A percentile compares a stretch with the other conserved stretches of the same genome.
Conservation (phyloP, 2,797 vertebrate species). For the Poecilia velifera region DNA sequence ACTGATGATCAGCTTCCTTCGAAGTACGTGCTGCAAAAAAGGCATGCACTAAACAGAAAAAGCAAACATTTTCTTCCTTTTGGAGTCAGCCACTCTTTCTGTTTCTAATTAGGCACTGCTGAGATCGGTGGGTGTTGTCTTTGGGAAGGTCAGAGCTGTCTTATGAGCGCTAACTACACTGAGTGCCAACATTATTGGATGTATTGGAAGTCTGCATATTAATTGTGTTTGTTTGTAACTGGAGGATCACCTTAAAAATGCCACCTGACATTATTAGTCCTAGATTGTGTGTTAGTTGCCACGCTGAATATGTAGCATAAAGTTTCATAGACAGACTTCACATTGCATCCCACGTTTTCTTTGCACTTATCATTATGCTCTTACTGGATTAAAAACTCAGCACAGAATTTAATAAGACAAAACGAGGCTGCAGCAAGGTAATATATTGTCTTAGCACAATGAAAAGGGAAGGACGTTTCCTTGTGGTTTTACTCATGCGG, state of each 20-base stretch:
- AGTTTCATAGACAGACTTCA: slow-evolving; percentile 5
- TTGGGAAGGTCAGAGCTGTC: slow-evolving; percentile 65
- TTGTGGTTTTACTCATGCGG: slow-evolving; percentile 17
- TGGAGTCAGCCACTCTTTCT: not conserved
- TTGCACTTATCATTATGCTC: slow-evolving; percentile 49
- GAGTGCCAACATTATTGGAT: not conserved
- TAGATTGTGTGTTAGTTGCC: not conserved
- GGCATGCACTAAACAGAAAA: not conserved
- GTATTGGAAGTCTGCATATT: not conserved
- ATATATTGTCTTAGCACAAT: slow-evolving; percentile 44
- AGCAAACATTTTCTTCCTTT: not conserved
- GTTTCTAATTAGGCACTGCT: slow-evolving; percentile 7
- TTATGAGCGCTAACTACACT: slow-evolving; percentile 4
- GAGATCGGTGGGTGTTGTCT: slow-evolving; percentile 36
- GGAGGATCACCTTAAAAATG: not conserved
- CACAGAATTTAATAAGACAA: slow-evolving; percentile 58
- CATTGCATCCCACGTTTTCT: slow-evolving; percentile 42
- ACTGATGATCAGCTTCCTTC: not conserved
- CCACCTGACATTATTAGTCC: not conserved
- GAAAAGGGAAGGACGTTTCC: slow-evolving; percentile 23
- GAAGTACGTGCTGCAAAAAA: not conserved
- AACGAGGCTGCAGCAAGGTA: slow-evolving; percentile 39
- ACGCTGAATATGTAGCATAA: slow-evolving; percentile 17
- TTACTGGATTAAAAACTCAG: slow-evolving; percentile 27
- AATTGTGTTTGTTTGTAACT: not conserved